Conservation (phyloP, 2,797 vertebrate genomes). For the Ciconia nigra region DNA sequence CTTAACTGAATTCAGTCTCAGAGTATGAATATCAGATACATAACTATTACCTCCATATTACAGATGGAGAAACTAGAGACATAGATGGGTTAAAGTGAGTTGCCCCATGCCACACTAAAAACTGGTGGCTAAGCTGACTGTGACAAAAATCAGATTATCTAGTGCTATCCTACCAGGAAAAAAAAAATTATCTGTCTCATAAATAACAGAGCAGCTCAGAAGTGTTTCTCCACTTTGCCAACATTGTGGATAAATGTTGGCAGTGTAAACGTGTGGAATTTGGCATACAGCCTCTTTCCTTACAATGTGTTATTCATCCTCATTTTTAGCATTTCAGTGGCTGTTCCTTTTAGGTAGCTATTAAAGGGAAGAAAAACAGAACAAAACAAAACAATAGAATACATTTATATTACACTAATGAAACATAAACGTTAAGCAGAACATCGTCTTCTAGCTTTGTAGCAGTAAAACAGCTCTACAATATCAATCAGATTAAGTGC, state of each 20-base stretch:
- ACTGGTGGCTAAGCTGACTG: background rate
- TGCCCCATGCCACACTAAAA: background rate
- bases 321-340: slow-evolving; percentile 46
- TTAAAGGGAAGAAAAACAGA: slow-evolving; percentile 4
- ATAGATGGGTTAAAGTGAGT: background rate
- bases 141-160: slow-evolving; percentile 20
- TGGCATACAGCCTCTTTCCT: slow-evolving; percentile 29
- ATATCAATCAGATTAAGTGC: background rate
- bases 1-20: background rate
- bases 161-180: background rate
- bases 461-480: background rate
- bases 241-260: slow-evolving; percentile 58
- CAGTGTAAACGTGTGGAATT: slow-evolving; percentile 54
- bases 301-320: slow-evolving; percentile 57
- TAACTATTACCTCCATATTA: background rate
- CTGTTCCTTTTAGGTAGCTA: slow-evolving; percentile 4
- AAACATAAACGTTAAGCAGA: background rate
- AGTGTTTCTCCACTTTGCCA: slow-evolving; percentile 40
- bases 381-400: background rate
- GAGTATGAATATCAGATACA: background rate
- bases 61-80: background rate
- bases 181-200: background rate
- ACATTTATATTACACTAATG: background rate
- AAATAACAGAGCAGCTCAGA: slow-evolving; percentile 53
- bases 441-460: background rate